Base-by-base conservation (phyloP, 2,888 invertebrate species). In the Acanthopleura granulata region DNA sequence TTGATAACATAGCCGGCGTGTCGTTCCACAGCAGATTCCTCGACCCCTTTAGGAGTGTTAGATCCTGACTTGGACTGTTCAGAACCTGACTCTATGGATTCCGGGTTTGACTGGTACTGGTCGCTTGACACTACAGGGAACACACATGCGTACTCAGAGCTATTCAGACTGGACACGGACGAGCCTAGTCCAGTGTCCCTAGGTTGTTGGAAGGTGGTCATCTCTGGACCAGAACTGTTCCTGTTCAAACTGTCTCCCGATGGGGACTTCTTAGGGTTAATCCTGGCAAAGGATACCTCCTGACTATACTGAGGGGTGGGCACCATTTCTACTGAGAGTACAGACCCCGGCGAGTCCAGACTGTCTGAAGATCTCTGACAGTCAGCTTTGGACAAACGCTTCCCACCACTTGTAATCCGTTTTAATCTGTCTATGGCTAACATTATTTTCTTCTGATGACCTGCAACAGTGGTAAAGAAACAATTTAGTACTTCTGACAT, bases 361-460 rank as follows among this genome's bases (percentile, higher is more conserved):
- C 83, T 80, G 72, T 86, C 86, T 15, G 81, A 72, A 11, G 84
- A 83, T 49, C 84, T 79, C 15, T 83, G 76, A 14, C 83, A 82
- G 74, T 86, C 86, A 66, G 84, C 74, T n/a, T 84, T 79, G 11
- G 89, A 88, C 75, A 87, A 78, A 12, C 89, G 82, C 73, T 87
- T 88, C 27, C 69, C 69, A 29, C 84, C 84, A 30, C 84, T 78
- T 76, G 84, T 79, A 12, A 90, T 95, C 89, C 97, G 96, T 91
- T 98, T 97, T 74, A 99, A 95, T 90, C 98, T 93, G 91, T 98
- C 98, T 85, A 99, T 97, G 79, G 99, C 99, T 88, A 99, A 92
- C 89, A 97, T 94, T 84, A 99, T 95, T 92, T 98, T 97, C 93
- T 99, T 99, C 92, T 99, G 98, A 91, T 99, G 99, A 51, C 99